phyloP scores from a whole-genome alignment of 2,797 vertebrate genomes.

The Crypturellus tataupa region DNA sequence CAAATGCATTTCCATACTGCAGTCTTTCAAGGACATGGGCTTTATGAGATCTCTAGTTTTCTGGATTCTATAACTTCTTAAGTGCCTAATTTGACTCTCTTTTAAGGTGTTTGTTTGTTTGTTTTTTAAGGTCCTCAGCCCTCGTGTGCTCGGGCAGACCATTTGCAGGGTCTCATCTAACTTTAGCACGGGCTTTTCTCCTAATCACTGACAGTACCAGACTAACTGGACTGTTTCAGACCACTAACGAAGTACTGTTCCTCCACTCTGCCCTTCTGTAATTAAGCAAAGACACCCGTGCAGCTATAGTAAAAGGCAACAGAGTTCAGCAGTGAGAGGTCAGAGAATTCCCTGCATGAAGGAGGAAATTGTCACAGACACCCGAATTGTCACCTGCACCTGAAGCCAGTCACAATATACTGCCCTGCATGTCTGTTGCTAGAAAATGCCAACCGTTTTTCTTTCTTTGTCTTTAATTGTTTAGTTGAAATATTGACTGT shows the following conservation, averaged over 20 bases:
- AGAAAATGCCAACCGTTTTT: background rate
- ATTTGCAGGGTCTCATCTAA: background rate
- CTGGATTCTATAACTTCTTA: background rate
- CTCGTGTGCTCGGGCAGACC: background rate
- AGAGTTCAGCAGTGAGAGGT: background rate
- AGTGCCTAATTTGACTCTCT: background rate
- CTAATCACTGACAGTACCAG: background rate
- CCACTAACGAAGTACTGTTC: background rate
- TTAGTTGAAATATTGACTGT: background rate
- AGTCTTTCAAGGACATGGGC: background rate
- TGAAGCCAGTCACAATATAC: background rate
- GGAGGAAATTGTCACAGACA: background rate
- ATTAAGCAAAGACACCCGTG: background rate
- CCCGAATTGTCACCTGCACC: background rate
- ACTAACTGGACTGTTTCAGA: background rate
- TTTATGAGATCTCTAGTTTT: background rate
- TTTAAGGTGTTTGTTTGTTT: background rate
- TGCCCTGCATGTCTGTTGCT: background rate
- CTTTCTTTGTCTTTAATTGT: background rate
- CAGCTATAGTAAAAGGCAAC: background rate
- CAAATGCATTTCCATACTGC: slow-evolving; percentile 4
- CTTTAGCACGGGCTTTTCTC: background rate
- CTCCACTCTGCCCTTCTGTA: background rate
- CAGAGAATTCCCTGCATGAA: background rate
- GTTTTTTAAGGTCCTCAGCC: background rate